Conservation (phyloP, 2,113 vertebrate genomes). For the Dissostichus mawsoni region DNA sequence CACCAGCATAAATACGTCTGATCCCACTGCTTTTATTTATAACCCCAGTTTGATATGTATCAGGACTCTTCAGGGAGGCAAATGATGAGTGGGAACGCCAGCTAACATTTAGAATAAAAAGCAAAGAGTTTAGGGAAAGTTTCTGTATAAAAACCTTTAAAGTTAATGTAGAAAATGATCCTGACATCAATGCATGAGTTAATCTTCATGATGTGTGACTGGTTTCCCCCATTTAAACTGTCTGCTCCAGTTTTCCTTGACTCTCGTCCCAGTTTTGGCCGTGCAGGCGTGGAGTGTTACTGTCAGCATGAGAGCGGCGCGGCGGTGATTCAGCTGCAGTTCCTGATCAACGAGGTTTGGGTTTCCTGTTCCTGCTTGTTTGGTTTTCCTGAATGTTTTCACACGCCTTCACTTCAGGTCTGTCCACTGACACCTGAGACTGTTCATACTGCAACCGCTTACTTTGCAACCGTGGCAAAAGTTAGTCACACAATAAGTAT, state of each 20-base stretch:
- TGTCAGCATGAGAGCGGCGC: slow-evolving; percentile 97
- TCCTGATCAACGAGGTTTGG: slow-evolving; percentile 96
- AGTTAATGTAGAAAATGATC: too few relatives aligned
- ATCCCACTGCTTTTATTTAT: slow-evolving; percentile 69
- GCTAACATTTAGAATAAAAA: background rate
- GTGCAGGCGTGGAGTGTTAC: slow-evolving; percentile 96
- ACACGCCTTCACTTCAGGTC: background rate
- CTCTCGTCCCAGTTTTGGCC: slow-evolving; percentile 89
- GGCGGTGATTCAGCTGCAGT: slow-evolving; percentile 98
- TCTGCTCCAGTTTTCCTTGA: slow-evolving; percentile 85
- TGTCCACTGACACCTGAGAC: background rate
- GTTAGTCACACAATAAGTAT: too few relatives aligned
- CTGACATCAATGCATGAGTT: background rate
- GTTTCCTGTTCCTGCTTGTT: slow-evolving; percentile 24
- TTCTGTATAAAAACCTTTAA: too few relatives aligned
- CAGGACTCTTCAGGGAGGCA: too few relatives aligned
- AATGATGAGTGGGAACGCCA: slow-evolving; percentile 1
- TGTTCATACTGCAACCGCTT: too few relatives aligned
- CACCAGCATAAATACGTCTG: slow-evolving; percentile 65
- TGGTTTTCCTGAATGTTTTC: slow-evolving; percentile 19
- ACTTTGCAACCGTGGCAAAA: too few relatives aligned
- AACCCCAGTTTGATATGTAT: slow-evolving; percentile 44
- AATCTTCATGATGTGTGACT: background rate
- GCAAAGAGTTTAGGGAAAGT: background rate
- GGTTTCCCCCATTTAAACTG: too few relatives aligned